phyloP scores from a whole-genome alignment of 2,113 vertebrate species.

The Ciconia stormi region DNA sequence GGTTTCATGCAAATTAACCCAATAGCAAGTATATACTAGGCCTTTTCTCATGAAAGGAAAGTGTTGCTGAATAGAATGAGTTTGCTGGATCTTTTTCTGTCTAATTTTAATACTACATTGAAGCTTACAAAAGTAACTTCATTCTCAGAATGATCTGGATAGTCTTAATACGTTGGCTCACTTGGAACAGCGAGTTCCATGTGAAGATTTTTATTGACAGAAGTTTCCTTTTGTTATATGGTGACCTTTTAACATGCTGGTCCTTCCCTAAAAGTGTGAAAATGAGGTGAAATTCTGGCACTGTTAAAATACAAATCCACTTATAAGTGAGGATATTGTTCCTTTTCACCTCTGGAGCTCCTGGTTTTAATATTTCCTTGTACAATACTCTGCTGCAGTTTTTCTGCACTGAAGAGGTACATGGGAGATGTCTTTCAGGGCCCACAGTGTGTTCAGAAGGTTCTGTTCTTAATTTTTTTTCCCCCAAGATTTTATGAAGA shows the following conservation, averaged over 20 bases:
- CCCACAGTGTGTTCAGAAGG: background rate
- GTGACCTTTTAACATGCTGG: background rate
- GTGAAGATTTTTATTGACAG: background rate
- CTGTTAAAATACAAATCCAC: background rate
- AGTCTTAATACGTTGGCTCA: background rate
- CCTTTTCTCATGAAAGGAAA: background rate
- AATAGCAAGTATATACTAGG: background rate
- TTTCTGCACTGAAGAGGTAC: background rate
- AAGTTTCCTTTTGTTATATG: background rate
- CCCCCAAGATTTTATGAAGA: background rate
- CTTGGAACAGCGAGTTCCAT: rapidly evolving
- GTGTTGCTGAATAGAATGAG: background rate
- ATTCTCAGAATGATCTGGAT: background rate
- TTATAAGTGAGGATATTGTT: background rate
- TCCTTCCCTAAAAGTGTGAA: background rate
- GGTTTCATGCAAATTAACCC: background rate
- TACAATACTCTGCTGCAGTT: background rate
- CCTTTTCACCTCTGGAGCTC: background rate
- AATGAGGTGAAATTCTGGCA: background rate
- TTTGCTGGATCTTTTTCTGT: background rate
- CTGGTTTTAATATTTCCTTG: background rate
- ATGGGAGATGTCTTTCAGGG: background rate
- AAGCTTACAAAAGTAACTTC: background rate
- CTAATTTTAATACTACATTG: background rate
- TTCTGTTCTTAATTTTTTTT: rapidly evolving